phyloP scores from a whole-genome alignment of 2,113 vertebrate species.

The Gopherus flavomarginatus region DNA sequence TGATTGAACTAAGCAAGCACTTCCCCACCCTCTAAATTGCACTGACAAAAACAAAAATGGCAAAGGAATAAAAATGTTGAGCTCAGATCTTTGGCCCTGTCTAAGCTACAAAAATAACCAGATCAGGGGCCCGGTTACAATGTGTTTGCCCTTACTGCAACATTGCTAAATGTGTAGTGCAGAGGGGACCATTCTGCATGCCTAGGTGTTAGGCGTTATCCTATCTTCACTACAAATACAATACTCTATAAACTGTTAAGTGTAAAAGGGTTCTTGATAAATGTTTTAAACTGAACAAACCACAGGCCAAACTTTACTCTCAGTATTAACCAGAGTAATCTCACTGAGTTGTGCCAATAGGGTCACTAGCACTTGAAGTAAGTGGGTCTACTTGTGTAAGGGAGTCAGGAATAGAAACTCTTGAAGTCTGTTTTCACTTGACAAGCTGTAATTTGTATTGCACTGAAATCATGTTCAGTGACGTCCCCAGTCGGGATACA shows the following conservation, averaged over 20 bases:
- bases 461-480: not conserved
- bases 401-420: not conserved
- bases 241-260: not conserved
- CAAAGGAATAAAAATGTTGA: not conserved
- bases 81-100: not conserved
- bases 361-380: not conserved
- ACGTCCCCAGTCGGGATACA: not conserved
- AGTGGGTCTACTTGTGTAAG: not conserved
- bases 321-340: not conserved
- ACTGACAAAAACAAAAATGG: not conserved
- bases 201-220: not conserved
- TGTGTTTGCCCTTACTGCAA: not conserved
- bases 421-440: not conserved
- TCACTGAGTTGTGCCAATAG: not conserved
- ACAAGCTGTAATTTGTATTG: not conserved
- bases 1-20: slow-evolving; percentile 34
- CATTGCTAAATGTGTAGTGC: not conserved
- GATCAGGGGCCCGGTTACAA: not conserved
- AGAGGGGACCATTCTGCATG: not conserved
- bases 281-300: not conserved
- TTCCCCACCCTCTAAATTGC: not conserved
- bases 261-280: not conserved
- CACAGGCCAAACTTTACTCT: not conserved
- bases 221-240: not conserved
- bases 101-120: not conserved